Evolutionary conservation across 2,113 vertebrate species (phyloP), one percentile per base, ranked within the genome.

Genomic region (Spea bombifrons): DNA sequence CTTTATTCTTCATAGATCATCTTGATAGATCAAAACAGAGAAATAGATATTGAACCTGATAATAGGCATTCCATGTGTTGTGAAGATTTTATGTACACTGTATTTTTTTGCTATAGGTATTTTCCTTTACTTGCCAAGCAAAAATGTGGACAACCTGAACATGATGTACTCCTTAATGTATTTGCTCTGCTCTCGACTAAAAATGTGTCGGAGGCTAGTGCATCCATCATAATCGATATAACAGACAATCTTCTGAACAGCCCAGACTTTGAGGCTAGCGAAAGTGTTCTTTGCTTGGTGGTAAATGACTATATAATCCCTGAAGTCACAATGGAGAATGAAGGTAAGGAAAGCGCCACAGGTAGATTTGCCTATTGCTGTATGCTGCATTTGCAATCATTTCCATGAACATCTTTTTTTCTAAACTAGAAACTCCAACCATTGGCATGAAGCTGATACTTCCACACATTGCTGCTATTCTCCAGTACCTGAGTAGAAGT

Each of bases 101-200:
- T 3, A 55, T 5, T 70, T 73, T 78, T 83, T 74, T 87, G n/a
- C 71, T 83, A 48, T 85, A 99, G 97, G 73, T 99, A 89, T 85
- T 97, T 98, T 76, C 93, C 94, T 81, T 90, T 98, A 63, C 83
- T 99, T 86, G 94, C 92, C 75, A 99, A 98, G 84, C 94, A 96
- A 86, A 93, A 82, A 53, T 88, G 93, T 0, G 91, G 85, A 10
- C 91, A 91, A 30, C 93, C 95, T 0, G 94, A 96, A 83, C 94
- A 75, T 64, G 93, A 94, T 65, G 73, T 97, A 83, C 89, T 99
- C 71, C 86, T 85, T 8, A 99, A 97, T 52, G 93, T 98, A 71
- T 97, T 97, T 76, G 91, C 91, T 46, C 87, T 98, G 81, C 93
- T 99, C 15, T 93, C 93, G 5, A 90, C 94, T 81, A 97, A 96